These are phyloP conservation scores for Gracilinanus agilis DNA, from an alignment of 2,113 vertebrate genomes.

Conservation along the genomic window DNA sequence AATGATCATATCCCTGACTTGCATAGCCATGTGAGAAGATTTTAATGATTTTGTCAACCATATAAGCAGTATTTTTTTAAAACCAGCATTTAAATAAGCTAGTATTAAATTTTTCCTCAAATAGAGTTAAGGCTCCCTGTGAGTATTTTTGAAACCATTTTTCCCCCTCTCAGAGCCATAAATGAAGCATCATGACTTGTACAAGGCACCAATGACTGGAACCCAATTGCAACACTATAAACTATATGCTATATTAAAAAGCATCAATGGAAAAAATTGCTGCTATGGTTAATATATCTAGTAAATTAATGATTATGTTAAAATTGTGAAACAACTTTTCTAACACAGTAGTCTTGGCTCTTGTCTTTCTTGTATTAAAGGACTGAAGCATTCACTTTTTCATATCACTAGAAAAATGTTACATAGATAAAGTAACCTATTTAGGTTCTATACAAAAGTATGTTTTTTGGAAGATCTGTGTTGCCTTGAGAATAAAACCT, in stretches of 20 bases:
- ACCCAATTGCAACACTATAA: constrained; percentile 29
- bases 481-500: not conserved
- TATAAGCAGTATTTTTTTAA: not conserved
- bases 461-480: not conserved
- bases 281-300: no score
- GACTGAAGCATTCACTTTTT: constrained; percentile 48
- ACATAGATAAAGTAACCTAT: not conserved
- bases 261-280: not conserved
- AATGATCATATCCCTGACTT: constrained; percentile 56
- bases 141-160: not conserved
- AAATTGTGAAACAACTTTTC: not conserved
- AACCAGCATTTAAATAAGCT: not conserved
- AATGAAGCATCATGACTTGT: not conserved
- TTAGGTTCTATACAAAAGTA: not conserved
- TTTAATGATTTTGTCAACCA: constrained; percentile 51
- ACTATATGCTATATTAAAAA: constrained; percentile 34
- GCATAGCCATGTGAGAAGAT: constrained; percentile 58
- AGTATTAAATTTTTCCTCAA: not conserved
- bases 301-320: not conserved
- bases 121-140: not conserved
- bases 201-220: not conserved
- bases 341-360: not conserved
- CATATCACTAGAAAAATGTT: not conserved
- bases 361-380: not conserved
- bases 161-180: not conserved